Evolutionary conservation across 2,797 vertebrate species (phyloP).

Genomic region (Melanotaenia trifasciata): DNA sequence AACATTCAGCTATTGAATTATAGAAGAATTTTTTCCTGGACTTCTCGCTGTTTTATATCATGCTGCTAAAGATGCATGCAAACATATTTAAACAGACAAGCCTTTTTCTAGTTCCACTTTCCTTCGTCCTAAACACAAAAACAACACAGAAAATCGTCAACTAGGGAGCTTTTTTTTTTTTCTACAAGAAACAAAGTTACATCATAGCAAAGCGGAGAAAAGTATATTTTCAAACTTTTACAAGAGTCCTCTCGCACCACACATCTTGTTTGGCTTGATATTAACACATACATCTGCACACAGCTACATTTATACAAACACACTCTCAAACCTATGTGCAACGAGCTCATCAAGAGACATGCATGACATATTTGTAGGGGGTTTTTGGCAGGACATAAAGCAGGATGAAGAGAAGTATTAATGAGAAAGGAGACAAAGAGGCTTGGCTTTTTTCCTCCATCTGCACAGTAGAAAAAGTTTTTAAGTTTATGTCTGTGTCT

Average conservation of each 20-base stretch:
- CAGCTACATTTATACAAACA: constrained; percentile 15
- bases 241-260: constrained; percentile 4
- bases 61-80: not conserved
- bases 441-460: constrained; percentile 30
- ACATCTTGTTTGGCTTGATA: constrained; percentile 22
- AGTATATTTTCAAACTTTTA: constrained; percentile 42
- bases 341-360: constrained; percentile 22
- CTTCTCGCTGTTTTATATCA: not conserved
- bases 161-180: constrained; percentile 3
- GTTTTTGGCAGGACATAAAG: constrained; percentile 65
- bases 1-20: constrained; percentile 58
- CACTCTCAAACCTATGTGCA: constrained; percentile 23
- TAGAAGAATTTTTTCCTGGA: constrained; percentile 42
- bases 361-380: constrained; percentile 50
- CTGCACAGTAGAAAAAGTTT: constrained; percentile 28
- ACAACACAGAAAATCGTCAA: constrained; percentile 13
- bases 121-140: not conserved
- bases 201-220: constrained; percentile 24
- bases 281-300: constrained; percentile 3
- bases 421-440: constrained; percentile 56
- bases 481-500: constrained; percentile 20
- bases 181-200: constrained; percentile 16
- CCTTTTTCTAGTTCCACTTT: not conserved
- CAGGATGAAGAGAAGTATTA: constrained; percentile 35
- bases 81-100: not conserved